phyloP scores from a whole-genome alignment of 2,888 invertebrate genomes.

The Abrostola tripartita region DNA sequence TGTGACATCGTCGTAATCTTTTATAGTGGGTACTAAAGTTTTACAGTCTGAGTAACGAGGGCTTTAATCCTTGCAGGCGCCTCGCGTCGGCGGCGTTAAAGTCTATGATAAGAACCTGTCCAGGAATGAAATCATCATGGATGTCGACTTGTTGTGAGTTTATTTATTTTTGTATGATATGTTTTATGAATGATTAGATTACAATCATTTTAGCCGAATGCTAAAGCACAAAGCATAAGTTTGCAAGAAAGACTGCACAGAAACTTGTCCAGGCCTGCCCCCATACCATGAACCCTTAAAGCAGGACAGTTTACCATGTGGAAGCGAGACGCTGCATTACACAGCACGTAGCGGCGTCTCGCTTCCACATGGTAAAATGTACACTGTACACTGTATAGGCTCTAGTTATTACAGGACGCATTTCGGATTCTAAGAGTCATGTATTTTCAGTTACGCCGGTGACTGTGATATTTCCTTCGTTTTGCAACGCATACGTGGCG shows the following conservation, averaged over 20 bases:
- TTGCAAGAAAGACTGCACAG: no score
- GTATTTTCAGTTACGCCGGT: conserved; percentile 94
- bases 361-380: no score
- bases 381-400: no score
- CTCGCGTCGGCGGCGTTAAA: conserved; percentile 97
- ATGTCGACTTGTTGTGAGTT: conserved; percentile 97
- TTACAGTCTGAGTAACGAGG: conserved; percentile 23
- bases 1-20: conserved; percentile 18
- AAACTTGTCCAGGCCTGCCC: no score
- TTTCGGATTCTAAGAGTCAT: no score
- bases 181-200: background rate
- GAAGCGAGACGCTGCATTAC: no score
- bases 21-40: conserved; percentile 28
- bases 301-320: no score
- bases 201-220: no score
- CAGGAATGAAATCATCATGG: conserved; percentile 98
- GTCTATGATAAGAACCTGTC: conserved; percentile 98
- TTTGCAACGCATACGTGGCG: conserved; percentile 94
- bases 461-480: conserved; percentile 98
- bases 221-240: no score
- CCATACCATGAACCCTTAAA: no score
- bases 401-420: no score
- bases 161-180: background rate
- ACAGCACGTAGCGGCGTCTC: no score
- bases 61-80: conserved; percentile 90